These are phyloP conservation scores for Netelia virgata DNA, from an alignment of 2,888 invertebrate genomes.

Conservation along the genomic window DNA sequence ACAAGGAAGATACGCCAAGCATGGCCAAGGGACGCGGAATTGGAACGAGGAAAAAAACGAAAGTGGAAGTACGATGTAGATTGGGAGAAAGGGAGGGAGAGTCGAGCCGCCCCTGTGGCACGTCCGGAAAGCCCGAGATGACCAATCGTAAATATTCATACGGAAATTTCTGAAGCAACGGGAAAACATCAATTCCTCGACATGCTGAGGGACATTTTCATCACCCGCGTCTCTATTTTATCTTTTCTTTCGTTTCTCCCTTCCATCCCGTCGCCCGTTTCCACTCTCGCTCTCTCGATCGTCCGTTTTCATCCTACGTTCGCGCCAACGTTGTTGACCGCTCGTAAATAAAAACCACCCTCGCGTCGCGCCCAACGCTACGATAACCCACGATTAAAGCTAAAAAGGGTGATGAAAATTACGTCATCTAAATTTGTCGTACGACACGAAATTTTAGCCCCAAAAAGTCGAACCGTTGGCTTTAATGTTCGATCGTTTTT, in stretches of 20 bases:
- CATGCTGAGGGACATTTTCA: constrained; percentile 66
- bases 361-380: constrained; percentile 1
- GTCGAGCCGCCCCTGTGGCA: constrained; percentile 32
- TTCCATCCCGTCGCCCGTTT: constrained; percentile 1
- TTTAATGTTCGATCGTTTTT: background rate
- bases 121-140: constrained; percentile 63
- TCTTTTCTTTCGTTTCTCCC: constrained; percentile 46
- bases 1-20: constrained; percentile 43
- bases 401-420: constrained; percentile 13
- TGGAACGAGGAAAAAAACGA: constrained; percentile 25
- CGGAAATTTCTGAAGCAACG: constrained; percentile 63
- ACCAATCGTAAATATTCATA: constrained; percentile 72
- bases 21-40: constrained; percentile 7
- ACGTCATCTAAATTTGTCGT: constrained; percentile 15
- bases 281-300: constrained; percentile 15
- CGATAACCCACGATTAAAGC: constrained; percentile 39
- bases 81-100: constrained; percentile 20
- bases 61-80: constrained; percentile 49
- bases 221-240: constrained; percentile 44
- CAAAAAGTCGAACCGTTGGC: background rate
- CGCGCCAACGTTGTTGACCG: background rate
- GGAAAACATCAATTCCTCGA: constrained; percentile 70
- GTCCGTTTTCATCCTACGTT: constrained; percentile 11
- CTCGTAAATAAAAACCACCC: constrained; percentile 38
- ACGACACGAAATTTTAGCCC: background rate